Evolutionary conservation across 2,797 vertebrate species (phyloP).

Genomic region (Sarcophilus harrisii): DNA sequence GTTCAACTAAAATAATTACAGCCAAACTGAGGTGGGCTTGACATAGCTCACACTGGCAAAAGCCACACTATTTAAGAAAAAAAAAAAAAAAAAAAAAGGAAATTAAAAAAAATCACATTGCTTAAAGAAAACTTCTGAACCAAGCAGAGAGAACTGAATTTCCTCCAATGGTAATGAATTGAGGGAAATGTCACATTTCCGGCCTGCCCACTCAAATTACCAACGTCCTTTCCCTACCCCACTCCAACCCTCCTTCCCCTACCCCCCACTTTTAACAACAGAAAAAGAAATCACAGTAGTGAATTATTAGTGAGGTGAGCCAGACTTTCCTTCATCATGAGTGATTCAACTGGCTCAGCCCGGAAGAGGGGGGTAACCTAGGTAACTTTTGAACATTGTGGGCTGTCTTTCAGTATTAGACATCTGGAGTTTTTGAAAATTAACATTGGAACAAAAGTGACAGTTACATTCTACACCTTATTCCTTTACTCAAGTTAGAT

Average conservation of each 20-base stretch:
- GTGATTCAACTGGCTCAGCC: constrained; percentile 75
- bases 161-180: constrained; percentile 68
- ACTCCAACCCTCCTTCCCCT: neutral
- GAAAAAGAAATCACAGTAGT: constrained; percentile 78
- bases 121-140: constrained; percentile 54
- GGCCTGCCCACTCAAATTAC: constrained; percentile 64
- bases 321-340: constrained; percentile 63
- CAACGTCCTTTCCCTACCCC: constrained; percentile 3
- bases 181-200: constrained; percentile 82
- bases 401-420: constrained; percentile 86
- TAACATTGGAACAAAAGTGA: constrained; percentile 84
- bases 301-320: constrained; percentile 67
- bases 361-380: constrained; percentile 73
- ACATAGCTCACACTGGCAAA: constrained; percentile 53
- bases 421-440: constrained; percentile 84
- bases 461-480: constrained; percentile 69
- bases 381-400: constrained; percentile 66
- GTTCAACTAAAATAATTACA: neutral
- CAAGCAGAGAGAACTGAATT: constrained; percentile 73
- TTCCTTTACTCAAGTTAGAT: constrained; percentile 53
- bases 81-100: constrained; percentile 4
- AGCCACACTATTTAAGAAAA: constrained; percentile 27
- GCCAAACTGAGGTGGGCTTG: constrained; percentile 26
- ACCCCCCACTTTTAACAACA: constrained; percentile 64
- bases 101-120: constrained; percentile 50